These are phyloP conservation scores for Watsonalla binaria DNA, from an alignment of 2,888 invertebrate genomes.

Conservation along the genomic window DNA sequence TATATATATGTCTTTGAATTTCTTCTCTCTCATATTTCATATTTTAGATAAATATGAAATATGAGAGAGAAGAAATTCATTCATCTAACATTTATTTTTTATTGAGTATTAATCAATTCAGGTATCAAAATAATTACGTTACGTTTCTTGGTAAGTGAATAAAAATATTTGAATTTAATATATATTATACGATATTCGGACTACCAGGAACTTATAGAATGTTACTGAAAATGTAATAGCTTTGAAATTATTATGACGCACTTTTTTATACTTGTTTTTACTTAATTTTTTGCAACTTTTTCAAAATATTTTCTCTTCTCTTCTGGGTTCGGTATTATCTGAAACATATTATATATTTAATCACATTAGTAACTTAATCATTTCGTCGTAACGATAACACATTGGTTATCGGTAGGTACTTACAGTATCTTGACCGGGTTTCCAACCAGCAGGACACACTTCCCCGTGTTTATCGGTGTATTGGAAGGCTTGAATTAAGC, in stretches of 20 bases:
- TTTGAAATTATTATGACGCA: not conserved
- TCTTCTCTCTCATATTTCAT: too few species aligned
- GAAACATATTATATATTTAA: conserved; percentile 44
- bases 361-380: conserved; percentile 1
- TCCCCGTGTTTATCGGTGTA: conserved; percentile 95
- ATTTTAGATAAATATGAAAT: too few species aligned
- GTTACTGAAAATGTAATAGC: not conserved
- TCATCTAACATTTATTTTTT: too few species aligned
- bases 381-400: conserved; percentile 4
- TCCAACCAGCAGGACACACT: conserved; percentile 97
- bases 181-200: not conserved
- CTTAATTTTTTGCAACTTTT: conserved; percentile 77
- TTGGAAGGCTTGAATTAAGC: conserved; percentile 96
- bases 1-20: too few species aligned
- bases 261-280: not conserved
- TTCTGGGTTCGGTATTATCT: conserved; percentile 90
- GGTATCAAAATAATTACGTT: too few species aligned
- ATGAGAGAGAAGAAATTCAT: too few species aligned
- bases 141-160: too few species aligned
- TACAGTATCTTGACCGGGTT: conserved; percentile 95
- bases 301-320: conserved; percentile 90
- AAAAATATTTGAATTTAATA: too few species aligned
- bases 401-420: conserved; percentile 31
- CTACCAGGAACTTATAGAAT: not conserved
- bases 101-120: too few species aligned